Evolutionary conservation across 2,797 vertebrate genomes (phyloP), one percentile per base, ranked within the genome.

Genomic region (Cryptoprocta ferox): DNA sequence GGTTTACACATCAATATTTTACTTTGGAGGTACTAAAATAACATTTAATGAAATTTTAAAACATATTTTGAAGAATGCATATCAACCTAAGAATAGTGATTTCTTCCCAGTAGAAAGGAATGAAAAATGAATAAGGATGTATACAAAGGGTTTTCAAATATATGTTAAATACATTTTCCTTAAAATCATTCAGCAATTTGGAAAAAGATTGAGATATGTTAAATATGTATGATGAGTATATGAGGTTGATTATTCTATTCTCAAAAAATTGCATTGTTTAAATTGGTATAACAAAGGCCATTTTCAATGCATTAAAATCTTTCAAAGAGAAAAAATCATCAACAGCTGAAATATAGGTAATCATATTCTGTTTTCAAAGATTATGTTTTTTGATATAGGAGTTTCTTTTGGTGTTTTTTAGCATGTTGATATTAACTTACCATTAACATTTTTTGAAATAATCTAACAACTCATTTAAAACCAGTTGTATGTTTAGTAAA

Each of bases 31-130:
- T 50, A 65, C 28, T 53, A 75, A 32, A 42, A 63, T 84, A 39
- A 80, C 53, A 87, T 73, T 87, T 82, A 88, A 18, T 87, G 6
- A 88, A 75, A 81, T 87, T 81, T 66, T 71, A 63, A 59, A 87
- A 81, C 6, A 45, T 65, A 65, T 32, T 87, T 95, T 35, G 14
- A 92, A 66, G 32, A 71, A 48, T 82, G 50, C 3, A 42, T 82
- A 61, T 6, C n/a, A 70, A 26, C 32, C 10, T 82, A 65, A 48
- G 12, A 68, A 65, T 70, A 73, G 14, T 39, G 26, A 78, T 50
- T 59, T 68, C 15, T 10, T 59, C 18, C 78, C 68, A 18, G 7
- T 48, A 15, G 50, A 68, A 5, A 61, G 6, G 10, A 48, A 70
- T 48, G 61, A 24, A 32, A 12, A 90, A 39, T 68, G 21, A 32